Evolutionary conservation across 2,113 vertebrate species (phyloP).

Genomic region (Plecotus auritus): DNA sequence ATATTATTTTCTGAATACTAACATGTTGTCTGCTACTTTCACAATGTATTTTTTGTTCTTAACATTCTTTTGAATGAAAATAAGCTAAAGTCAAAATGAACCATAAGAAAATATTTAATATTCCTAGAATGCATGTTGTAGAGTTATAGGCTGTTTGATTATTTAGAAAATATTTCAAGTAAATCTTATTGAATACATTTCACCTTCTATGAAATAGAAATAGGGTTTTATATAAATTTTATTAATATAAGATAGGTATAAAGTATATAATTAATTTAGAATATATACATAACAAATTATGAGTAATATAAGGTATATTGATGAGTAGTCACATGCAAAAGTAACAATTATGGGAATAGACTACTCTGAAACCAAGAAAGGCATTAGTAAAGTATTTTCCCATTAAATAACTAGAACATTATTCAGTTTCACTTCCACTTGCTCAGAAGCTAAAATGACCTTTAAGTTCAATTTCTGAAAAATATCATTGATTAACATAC

Average conservation of each 20-base stretch:
- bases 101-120: not conserved
- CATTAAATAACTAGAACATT: not conserved
- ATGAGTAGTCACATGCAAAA: not conserved
- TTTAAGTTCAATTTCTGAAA: constrained; percentile 46
- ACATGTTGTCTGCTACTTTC: not conserved
- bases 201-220: not conserved
- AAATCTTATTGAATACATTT: not conserved
- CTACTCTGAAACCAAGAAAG: not conserved
- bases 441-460: not conserved
- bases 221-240: not conserved
- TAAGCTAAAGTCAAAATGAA: not conserved
- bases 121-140: not conserved
- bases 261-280: not conserved
- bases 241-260: not conserved
- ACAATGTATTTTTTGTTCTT: not conserved
- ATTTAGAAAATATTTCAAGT: not conserved
- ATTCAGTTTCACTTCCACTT: constrained; percentile 44
- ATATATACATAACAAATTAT: not conserved
- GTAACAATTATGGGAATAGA: not conserved
- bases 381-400: not conserved
- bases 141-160: not conserved
- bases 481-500: constrained; percentile 13
- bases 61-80: not conserved
- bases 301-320: not conserved
- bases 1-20: not conserved